Conservation (phyloP, 2,797 vertebrate genomes). For the Babyrousa celebensis region DNA sequence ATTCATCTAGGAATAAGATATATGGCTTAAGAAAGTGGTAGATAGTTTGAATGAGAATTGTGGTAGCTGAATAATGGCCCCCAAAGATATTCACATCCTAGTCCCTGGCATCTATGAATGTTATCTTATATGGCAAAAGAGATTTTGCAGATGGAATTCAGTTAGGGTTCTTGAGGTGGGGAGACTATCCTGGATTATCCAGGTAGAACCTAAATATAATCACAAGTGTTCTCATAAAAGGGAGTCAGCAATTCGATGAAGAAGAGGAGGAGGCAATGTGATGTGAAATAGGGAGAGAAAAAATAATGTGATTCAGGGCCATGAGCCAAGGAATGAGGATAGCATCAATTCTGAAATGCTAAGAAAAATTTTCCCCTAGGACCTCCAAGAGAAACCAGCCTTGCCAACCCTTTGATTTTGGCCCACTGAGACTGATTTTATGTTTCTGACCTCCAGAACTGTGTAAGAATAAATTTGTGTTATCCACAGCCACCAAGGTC, state of each 20-base stretch:
- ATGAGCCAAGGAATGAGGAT: not conserved
- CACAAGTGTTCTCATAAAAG: not conserved
- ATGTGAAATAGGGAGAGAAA: not conserved
- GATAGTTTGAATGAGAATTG: not conserved
- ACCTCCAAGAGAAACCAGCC: not conserved
- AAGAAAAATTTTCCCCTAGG: not conserved
- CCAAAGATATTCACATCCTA: not conserved
- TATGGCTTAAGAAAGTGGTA: not conserved
- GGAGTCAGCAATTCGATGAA: not conserved
- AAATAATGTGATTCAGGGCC: not conserved
- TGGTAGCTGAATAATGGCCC: not conserved
- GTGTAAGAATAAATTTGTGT: not conserved
- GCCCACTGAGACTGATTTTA: not conserved
- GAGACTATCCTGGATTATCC: slow-evolving; percentile 32
- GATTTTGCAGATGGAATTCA: slow-evolving; percentile 52
- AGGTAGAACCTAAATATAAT: not conserved
- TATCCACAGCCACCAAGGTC: not conserved
- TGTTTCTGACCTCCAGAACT: not conserved
- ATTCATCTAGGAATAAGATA: slow-evolving; percentile 48
- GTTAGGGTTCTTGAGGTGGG: slow-evolving; percentile 32
- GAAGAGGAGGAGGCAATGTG: not conserved
- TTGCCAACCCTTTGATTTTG: not conserved
- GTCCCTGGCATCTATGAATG: not conserved
- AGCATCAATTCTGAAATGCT: not conserved
- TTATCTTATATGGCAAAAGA: not conserved